Evolutionary conservation across 1,140 invertebrate genomes (phyloP), one percentile per base, ranked within the genome.

Genomic region (Venturia canescens): DNA sequence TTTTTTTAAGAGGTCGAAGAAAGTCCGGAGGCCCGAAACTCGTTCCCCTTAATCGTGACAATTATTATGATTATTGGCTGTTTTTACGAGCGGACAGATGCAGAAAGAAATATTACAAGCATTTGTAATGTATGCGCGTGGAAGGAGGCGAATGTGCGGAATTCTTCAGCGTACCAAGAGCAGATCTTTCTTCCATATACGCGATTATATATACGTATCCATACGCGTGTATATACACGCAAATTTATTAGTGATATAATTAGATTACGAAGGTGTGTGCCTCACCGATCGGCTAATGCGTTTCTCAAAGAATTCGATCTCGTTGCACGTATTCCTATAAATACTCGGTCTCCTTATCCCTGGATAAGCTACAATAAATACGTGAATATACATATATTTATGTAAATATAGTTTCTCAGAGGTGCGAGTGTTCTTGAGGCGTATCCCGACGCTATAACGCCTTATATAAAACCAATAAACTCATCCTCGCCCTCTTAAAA

Each of bases 171-270:
- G 57, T 60, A 60, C 57, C 13, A 1, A n/a, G 3, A 60, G 6
- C 3, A 11, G 50, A 13, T 53, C 18, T 57, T 18, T 18, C 4
- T 9, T n/a, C 5, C n/a, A 57, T 21, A 57, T 15, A 18, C 11
- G 9, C n/a, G n/a, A n/a, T n/a, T n/a, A n/a, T n/a, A n/a, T 11
- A 66, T 9, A 66, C 13, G 27, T 44, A 13, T 44, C 38, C 7
- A 44, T 44, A 11, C 38, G 13, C 13, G 16, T 31, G 18, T 31
- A 13, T n/a, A 16, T n/a, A n/a, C 29, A 69, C 31, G 66, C 66
- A 69, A 69, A 69, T 69, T 69, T 69, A 69, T 69, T 69, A 66
- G 63, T 66, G 63, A 66, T 29, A 66, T 66, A 66, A 66, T 66
- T 66, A 66, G 23, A 9, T 26, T 23, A 7, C 29, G 29, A 66